Base-by-base conservation (phyloP, 2,113 vertebrate genomes). In the Pitta sordida region DNA sequence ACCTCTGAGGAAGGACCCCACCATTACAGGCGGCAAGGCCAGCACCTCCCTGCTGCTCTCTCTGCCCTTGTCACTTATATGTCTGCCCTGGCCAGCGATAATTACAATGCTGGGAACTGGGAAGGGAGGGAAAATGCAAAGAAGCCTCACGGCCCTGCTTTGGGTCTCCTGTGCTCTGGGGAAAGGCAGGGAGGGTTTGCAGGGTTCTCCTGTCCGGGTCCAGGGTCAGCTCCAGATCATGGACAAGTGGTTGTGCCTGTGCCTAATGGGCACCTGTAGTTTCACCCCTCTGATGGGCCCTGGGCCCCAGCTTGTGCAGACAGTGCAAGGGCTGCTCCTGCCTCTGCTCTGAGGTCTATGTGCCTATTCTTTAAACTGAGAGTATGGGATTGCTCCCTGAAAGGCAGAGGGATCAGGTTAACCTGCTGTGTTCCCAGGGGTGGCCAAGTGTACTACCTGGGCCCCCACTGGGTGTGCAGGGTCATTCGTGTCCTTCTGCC, bases 311-410 rank as follows among this genome's bases (percentile, higher is more conserved):
- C 46, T 69, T 4, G 0, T 46, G 52, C 56, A 13, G 7, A 39
- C 0, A 0, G 6, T 21, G 36, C 0, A 0, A 43, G 15, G 39
- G 34, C 6, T 20, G 39, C 39, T 76, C 22, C 48, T 77, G 34
- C 37, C 55, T n/a, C 43, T 55, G 56, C 58, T 74, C 34, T 44
- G 51, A 65, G 26, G 7, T 32, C 29, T 37, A 7, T 11, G 3
- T 32, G 27, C 24, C 24, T 51, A 0, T 39, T 60, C n/a, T 41
- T 63, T 41, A 59, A 24, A 30, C 15, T 1, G 1, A 48, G 62
- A 18, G 14, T 26, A 29, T 43, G 36, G 55, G 59, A 65, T 32
- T 32, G 5, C 3, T 44, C 34, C 22, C 20, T 43, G 19, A 58
- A 67, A 81, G 32, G 39, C 46, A 67, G 43, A 15, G 22, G 27